Evolutionary conservation across 2,113 vertebrate genomes (phyloP), one percentile per base, ranked within the genome.

Genomic region (Melanotaenia duboulayi): DNA sequence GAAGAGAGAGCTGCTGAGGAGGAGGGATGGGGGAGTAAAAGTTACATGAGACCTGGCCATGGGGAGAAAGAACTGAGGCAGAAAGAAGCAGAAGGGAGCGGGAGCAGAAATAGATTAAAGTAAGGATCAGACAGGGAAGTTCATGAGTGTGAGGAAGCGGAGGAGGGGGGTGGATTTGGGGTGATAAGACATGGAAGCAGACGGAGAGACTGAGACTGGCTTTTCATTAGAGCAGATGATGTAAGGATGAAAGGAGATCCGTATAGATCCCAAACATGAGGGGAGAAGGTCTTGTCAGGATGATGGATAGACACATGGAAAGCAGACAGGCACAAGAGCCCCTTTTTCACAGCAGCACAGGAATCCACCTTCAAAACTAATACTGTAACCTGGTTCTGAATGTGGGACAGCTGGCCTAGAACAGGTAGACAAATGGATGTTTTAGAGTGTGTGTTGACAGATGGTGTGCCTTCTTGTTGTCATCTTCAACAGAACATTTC

Each of bases 1-100:
- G 81, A 86, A 65, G 58, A 65, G 62, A 76, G 76, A 78, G 79
- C 35, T 25, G n/a, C 58, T 57, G 81, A 84, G 76, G 23, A 60
- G 61, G 68, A 80, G 77, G 81, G 71, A 78, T 48, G 72, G 78
- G 82, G 58, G 76, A 89, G 82, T 91, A 90, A 92, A 91, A 92
- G 85, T 91, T 92, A 86, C 89, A 91, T 92, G 91, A 92, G 85
- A 85, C 86, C 78, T 81, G 84, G 76, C 87, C 80, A 81, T 70
- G 82, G 85, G 86, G 77, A 82, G 81, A 87, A 79, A 65, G 84
- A 88, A 87, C 52, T 81, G 80, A 82, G 76, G 84, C 85, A 88
- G 87, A 88, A 85, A 83, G 63, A 81, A 67, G 84, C 62, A 64
- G 68, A 80, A 55, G 75, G 44, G 74, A 71, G 62, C 4, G 4